A percentile compares a stretch with the other conserved stretches of the same genome.
These are phyloP conservation scores for Ptychodera flava DNA, from an alignment of 35 echinoderm and acorn worm genomes.

Conservation along the genomic window DNA sequence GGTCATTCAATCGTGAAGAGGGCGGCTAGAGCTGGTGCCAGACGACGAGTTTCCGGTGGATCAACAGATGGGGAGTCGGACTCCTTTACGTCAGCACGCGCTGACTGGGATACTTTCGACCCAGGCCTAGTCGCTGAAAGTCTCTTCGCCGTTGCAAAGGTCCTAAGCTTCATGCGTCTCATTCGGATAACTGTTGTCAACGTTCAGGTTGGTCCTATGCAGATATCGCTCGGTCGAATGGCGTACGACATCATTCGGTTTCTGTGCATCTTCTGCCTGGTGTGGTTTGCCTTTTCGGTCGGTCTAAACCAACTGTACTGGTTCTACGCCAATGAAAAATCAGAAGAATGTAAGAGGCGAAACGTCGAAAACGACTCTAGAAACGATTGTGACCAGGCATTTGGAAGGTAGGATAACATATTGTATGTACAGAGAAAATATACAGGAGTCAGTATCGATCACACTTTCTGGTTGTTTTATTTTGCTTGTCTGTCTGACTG, in stretches of 20 bases:
- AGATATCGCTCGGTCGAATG: slow-evolving; percentile 95
- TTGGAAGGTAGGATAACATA: slow-evolving; percentile 61
- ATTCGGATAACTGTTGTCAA: slow-evolving; percentile 95
- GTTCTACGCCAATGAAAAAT: slow-evolving; percentile 42
- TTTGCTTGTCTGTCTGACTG: not conserved
- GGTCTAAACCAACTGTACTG: slow-evolving; percentile 97
- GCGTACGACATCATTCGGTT: slow-evolving; percentile 97
- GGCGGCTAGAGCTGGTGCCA: not conserved
- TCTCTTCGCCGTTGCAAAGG: slow-evolving; percentile 91
- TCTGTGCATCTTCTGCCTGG: slow-evolving; percentile 90
- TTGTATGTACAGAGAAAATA: not conserved
- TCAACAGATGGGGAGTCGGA: not conserved
- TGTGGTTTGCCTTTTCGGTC: slow-evolving; percentile 97
- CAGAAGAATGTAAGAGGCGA: slow-evolving; percentile 18
- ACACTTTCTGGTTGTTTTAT: not conserved
- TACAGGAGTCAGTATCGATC: not conserved
- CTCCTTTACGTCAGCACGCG: not conserved
- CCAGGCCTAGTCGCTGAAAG: slow-evolving; percentile 83
- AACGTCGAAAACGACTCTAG: slow-evolving; percentile 5
- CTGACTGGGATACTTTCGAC: slow-evolving; percentile 44
- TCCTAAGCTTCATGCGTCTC: slow-evolving; percentile 82
- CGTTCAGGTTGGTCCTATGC: slow-evolving; percentile 94
- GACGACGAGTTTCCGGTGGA: not conserved
- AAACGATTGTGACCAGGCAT: slow-evolving; percentile 51
- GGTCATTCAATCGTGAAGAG: not conserved